These are phyloP conservation scores for Montipora cactus DNA, from an alignment of 64 coral and sea anemone species.

Conservation along the genomic window DNA sequence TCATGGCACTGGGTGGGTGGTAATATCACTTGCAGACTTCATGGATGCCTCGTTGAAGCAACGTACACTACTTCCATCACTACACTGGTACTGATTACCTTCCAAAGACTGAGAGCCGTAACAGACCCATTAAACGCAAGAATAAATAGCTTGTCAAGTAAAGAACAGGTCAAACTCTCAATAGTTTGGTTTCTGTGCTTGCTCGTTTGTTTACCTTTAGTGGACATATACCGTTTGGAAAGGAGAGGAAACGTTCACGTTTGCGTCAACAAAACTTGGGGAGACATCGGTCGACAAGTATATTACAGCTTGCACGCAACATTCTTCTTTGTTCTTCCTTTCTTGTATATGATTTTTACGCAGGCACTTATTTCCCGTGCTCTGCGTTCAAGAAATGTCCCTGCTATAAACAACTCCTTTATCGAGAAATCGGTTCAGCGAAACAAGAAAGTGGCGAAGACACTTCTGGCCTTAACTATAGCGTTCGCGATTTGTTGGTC, in stretches of 20 bases:
- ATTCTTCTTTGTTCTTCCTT: conserved; percentile 5
- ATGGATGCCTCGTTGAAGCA: conserved; percentile 61
- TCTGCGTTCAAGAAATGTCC: background rate
- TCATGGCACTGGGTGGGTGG: conserved; percentile 52
- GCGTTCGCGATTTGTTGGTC: conserved; percentile 29
- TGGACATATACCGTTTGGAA: background rate
- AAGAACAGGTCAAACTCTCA: conserved; percentile 1
- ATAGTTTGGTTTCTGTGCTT: background rate
- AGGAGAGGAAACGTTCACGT: background rate
- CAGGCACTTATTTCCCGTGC: background rate
- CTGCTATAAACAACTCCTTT: background rate
- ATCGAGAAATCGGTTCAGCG: conserved; percentile 20
- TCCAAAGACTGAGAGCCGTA: conserved; percentile 4
- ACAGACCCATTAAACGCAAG: conserved; percentile 23
- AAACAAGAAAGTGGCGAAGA: conserved; percentile 10
- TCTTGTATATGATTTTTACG: conserved; percentile 28
- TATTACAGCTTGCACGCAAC: conserved; percentile 22
- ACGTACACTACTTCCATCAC: conserved; percentile 56
- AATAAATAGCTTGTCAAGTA: background rate
- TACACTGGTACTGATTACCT: conserved; percentile 49
- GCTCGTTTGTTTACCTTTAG: background rate
- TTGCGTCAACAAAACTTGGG: conserved; percentile 26
- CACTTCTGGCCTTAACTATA: background rate
- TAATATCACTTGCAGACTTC: conserved; percentile 43
- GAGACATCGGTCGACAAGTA: conserved; percentile 11